Conservation (phyloP, 2,888 invertebrate genomes). For the Xestia rhomboidea region DNA sequence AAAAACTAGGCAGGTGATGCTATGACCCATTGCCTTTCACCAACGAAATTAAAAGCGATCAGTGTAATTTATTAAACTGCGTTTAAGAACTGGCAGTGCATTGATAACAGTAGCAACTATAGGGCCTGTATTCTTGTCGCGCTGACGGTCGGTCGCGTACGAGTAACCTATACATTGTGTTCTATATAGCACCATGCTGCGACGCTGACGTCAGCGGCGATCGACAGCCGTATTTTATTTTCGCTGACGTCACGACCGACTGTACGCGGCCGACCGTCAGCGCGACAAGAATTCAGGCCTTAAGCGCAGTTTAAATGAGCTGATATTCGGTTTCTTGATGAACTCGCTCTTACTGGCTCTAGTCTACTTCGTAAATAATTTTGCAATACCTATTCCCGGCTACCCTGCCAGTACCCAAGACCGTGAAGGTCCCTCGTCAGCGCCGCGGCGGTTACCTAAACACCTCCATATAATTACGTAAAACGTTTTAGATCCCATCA, state of each 20-base stretch:
- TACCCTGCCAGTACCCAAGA: background rate
- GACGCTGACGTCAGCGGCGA: too few relatives aligned
- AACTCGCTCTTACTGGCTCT: background rate
- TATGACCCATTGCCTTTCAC: background rate
- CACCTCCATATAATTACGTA: constrained; percentile 44
- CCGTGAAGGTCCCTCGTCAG: background rate
- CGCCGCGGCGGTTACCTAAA: constrained; percentile 3
- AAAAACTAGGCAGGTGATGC: background rate
- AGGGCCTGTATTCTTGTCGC: too few relatives aligned
- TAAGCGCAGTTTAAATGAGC: background rate
- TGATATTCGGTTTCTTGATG: background rate
- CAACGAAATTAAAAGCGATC: background rate
- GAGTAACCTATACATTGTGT: too few relatives aligned
- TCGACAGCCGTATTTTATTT: too few relatives aligned
- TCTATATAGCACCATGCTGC: too few relatives aligned
- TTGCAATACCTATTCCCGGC: background rate
- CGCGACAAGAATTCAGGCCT: too few relatives aligned
- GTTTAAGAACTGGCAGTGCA: background rate
- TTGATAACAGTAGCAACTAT: background rate
- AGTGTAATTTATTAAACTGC: background rate
- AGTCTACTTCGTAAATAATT: background rate
- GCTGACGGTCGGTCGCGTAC: too few relatives aligned
- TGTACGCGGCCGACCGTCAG: too few relatives aligned
- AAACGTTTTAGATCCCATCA: constrained; percentile 53
- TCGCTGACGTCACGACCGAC: too few relatives aligned